Conservation (phyloP, 2,797 vertebrate species). For the Mus caroli region DNA sequence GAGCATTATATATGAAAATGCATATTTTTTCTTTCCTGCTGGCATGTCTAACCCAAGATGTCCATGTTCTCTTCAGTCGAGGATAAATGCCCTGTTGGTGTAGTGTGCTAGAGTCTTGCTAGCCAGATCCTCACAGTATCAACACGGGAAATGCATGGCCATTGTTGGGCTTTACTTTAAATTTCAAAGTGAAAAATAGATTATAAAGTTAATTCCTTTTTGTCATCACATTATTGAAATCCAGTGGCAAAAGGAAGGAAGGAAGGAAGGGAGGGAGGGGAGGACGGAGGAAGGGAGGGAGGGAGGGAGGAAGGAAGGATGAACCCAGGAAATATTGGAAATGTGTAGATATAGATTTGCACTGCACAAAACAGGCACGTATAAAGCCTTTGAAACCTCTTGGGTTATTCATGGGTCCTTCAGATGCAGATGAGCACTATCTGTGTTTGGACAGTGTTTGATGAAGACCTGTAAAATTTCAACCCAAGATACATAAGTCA, state of each 20-base stretch:
- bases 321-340: background rate
- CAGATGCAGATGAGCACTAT: background rate
- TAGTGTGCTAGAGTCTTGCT: background rate
- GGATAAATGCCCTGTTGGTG: background rate
- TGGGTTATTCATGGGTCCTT: background rate
- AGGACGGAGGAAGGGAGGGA: accelerated
- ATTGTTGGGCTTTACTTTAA: background rate
- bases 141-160: background rate
- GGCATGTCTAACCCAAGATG: background rate
- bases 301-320: too few species aligned
- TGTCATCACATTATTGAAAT: background rate
- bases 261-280: too few species aligned
- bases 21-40: background rate
- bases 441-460: background rate
- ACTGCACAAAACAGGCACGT: background rate
- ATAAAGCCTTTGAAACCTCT: background rate
- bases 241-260: background rate
- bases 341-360: background rate
- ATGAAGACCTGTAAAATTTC: background rate
- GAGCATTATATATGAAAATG: background rate
- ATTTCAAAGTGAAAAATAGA: slow-evolving; percentile 43
- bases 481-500: background rate
- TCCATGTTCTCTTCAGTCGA: background rate
- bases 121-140: background rate
- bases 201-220: slow-evolving; percentile 27